phyloP scores from a whole-genome alignment of 2,113 vertebrate genomes.

The Harpagus bidentatus region DNA sequence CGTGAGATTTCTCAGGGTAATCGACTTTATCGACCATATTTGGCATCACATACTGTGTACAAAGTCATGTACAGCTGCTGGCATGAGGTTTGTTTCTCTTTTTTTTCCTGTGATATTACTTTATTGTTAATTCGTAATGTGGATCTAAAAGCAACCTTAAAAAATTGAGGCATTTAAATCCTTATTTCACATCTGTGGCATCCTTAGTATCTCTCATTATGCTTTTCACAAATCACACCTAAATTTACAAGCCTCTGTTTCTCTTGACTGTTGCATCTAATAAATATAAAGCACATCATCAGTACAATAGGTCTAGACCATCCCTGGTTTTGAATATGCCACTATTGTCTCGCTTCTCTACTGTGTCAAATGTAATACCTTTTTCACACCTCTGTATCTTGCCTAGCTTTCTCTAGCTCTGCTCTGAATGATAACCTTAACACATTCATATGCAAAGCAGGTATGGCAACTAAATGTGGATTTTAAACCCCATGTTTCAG shows the following conservation, averaged over 20 bases:
- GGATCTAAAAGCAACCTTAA: not conserved
- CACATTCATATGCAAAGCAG: not conserved
- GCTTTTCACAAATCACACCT: not conserved
- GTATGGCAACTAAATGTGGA: not conserved
- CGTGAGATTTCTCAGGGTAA: slow-evolving; percentile 81
- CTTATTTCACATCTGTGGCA: not conserved
- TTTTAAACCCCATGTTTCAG: not conserved
- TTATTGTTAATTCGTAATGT: not conserved
- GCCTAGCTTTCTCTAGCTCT: not conserved
- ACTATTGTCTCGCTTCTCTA: not conserved
- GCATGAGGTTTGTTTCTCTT: slow-evolving; percentile 79
- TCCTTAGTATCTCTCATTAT: not conserved
- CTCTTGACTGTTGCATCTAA: not conserved
- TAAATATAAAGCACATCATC: not conserved
- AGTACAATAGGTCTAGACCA: not conserved
- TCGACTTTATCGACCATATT: slow-evolving; percentile 81
- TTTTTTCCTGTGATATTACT: not conserved
- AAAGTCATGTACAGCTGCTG: slow-evolving; percentile 89
- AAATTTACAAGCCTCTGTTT: not conserved
- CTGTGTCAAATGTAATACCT: not conserved
- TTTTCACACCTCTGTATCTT: not conserved
- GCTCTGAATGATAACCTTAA: not conserved
- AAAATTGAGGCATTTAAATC: not conserved
- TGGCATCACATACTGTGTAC: slow-evolving; percentile 74
- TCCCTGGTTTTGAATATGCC: not conserved